Evolutionary conservation across 2,888 invertebrate genomes (phyloP).

Genomic region (Sipha maydis): DNA sequence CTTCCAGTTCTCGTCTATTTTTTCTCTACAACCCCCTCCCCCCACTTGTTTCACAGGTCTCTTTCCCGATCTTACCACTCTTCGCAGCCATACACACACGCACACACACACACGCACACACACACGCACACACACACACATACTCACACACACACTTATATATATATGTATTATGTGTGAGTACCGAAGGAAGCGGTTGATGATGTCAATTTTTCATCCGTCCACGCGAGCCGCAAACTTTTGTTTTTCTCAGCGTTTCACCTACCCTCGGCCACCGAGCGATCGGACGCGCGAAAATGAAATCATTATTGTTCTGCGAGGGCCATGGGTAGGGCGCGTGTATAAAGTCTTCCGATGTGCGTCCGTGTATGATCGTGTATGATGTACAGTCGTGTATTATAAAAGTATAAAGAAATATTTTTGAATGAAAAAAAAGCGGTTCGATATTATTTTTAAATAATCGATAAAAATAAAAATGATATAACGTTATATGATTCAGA

Average conservation of each 20-base stretch:
- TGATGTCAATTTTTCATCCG: conserved; percentile 61
- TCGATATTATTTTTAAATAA: too few relatives aligned
- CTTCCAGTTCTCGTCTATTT: conserved; percentile 60
- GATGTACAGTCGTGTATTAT: background rate
- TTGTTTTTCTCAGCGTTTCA: conserved; percentile 47
- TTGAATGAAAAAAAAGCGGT: too few relatives aligned
- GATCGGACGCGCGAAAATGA: conserved; percentile 36
- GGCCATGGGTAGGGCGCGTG: background rate
- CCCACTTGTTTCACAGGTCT: background rate
- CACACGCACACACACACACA: too few relatives aligned
- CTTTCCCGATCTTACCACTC: background rate
- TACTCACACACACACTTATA: background rate
- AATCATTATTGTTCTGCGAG: conserved; percentile 47
- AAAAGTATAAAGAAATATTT: too few relatives aligned
- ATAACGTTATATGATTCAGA: too few relatives aligned
- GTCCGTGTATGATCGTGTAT: background rate
- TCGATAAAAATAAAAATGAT: too few relatives aligned
- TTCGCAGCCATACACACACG: background rate
- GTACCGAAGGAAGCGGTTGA: conserved; percentile 24
- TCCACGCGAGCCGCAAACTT: conserved; percentile 45
- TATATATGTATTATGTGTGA: background rate
- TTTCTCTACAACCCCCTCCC: conserved; percentile 64
- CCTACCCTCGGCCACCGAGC: background rate
- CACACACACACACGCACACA: background rate
- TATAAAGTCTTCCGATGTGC: background rate